Percentiles rank a stretch among this genome's conserved stretches.
phyloP scores from a whole-genome alignment of 2,797 vertebrate species.

The Cyclopterus lumpus region DNA sequence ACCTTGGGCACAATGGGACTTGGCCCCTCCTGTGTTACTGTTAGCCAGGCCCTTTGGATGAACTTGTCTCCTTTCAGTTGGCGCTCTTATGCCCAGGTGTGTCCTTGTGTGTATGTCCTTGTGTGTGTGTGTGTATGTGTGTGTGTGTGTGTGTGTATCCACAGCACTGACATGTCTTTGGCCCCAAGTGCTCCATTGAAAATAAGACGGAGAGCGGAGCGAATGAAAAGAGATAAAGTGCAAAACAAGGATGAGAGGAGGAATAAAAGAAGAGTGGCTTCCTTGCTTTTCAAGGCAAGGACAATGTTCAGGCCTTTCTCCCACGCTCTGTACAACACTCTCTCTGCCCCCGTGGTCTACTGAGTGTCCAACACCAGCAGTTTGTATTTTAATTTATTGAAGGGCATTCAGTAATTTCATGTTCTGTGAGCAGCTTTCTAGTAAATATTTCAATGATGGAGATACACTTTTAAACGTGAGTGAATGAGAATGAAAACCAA shows the following conservation, averaged over 20 bases:
- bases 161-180: slow-evolving; percentile 78
- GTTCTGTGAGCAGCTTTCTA: slow-evolving; percentile 11
- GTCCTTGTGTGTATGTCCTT: slow-evolving; percentile 73
- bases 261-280: slow-evolving; percentile 81
- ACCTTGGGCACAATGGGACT: slow-evolving; percentile 73
- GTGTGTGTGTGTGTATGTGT: slow-evolving; percentile 43
- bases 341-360: slow-evolving; percentile 60
- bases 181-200: slow-evolving; percentile 82
- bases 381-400: slow-evolving; percentile 55
- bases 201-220: slow-evolving; percentile 77
- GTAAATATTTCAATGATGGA: slow-evolving; percentile 16
- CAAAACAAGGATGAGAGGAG: slow-evolving; percentile 81
- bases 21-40: slow-evolving; percentile 80
- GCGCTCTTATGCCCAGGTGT: slow-evolving; percentile 82
- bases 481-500: background rate
- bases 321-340: slow-evolving; percentile 79
- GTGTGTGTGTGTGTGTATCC: slow-evolving; percentile 59
- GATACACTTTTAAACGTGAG: background rate
- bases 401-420: slow-evolving; percentile 38
- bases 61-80: slow-evolving; percentile 81
- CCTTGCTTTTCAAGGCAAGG: slow-evolving; percentile 82
- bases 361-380: slow-evolving; percentile 59
- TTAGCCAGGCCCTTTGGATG: slow-evolving; percentile 81
- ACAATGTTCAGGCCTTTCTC: slow-evolving; percentile 81
- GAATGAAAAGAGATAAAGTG: slow-evolving; percentile 83